These are phyloP conservation scores for Sturmia bella DNA, from an alignment of 2,888 invertebrate genomes.

Conservation along the genomic window DNA sequence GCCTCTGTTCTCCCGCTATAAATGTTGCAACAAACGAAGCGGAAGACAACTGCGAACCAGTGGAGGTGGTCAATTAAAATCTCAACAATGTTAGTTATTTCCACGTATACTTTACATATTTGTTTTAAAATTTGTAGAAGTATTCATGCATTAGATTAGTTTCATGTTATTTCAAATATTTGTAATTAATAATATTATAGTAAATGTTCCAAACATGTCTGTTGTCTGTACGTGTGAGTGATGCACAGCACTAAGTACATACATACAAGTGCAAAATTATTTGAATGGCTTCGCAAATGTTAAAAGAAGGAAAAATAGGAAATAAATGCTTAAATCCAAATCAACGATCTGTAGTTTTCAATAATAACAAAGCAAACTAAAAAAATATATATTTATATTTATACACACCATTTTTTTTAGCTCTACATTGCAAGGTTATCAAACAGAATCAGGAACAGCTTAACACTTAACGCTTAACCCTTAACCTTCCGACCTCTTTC, in stretches of 20 bases:
- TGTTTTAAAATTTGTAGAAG: constrained; percentile 60
- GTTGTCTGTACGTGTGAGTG: neutral
- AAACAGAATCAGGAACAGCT: too few relatives aligned
- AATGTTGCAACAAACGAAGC: constrained; percentile 67
- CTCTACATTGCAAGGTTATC: too few relatives aligned
- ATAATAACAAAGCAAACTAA: too few relatives aligned
- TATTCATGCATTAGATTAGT: constrained; percentile 25
- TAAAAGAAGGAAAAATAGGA: constrained; percentile 5
- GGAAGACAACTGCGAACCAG: constrained; percentile 78
- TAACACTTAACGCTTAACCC: too few relatives aligned
- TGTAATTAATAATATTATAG: constrained; percentile 42
- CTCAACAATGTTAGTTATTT: constrained; percentile 17
- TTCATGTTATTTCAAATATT: constrained; percentile 12
- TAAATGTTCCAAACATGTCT: constrained; percentile 12
- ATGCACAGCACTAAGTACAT: neutral
- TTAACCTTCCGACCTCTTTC: too few relatives aligned
- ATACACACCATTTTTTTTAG: too few relatives aligned
- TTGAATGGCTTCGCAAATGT: constrained; percentile 44
- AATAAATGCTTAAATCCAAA: constrained; percentile 65
- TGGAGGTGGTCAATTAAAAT: constrained; percentile 80
- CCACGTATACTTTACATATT: constrained; percentile 13
- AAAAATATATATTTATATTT: too few relatives aligned
- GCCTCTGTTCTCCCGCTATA: constrained; percentile 37
- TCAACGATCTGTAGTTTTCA: neutral
- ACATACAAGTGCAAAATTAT: neutral